Conservation (phyloP, 2,888 invertebrate species). For the Eremobia ochroleuca region DNA sequence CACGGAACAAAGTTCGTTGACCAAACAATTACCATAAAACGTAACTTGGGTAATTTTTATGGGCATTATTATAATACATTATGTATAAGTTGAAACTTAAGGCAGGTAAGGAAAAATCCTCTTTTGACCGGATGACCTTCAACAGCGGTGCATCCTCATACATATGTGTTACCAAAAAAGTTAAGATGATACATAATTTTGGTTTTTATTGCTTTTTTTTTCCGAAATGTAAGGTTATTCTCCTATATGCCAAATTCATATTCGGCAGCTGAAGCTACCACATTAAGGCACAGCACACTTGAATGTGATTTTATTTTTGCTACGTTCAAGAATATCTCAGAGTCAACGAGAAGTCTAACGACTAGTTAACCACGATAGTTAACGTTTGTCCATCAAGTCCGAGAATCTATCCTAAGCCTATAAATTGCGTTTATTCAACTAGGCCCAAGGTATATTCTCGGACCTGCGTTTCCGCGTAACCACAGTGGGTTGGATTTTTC, state of each 20-base stretch:
- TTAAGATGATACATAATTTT: neutral
- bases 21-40: neutral
- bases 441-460: no score
- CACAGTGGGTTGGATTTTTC: neutral
- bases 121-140: conserved; percentile 6
- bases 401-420: no score
- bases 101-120: neutral
- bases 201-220: neutral
- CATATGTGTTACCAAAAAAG: neutral
- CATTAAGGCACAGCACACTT: neutral
- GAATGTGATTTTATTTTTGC: neutral
- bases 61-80: neutral
- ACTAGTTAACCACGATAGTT: neutral
- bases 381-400: no score
- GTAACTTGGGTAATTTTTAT: neutral
- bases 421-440: no score
- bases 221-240: neutral
- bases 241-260: neutral
- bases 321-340: neutral
- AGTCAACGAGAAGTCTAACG: neutral
- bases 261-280: neutral
- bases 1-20: neutral
- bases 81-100: neutral
- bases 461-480: neutral
- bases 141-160: conserved; percentile 1